Evolutionary conservation across 2,888 invertebrate genomes (phyloP), one percentile per base, ranked within the genome.

Genomic region (Drosophila ustulata): DNA sequence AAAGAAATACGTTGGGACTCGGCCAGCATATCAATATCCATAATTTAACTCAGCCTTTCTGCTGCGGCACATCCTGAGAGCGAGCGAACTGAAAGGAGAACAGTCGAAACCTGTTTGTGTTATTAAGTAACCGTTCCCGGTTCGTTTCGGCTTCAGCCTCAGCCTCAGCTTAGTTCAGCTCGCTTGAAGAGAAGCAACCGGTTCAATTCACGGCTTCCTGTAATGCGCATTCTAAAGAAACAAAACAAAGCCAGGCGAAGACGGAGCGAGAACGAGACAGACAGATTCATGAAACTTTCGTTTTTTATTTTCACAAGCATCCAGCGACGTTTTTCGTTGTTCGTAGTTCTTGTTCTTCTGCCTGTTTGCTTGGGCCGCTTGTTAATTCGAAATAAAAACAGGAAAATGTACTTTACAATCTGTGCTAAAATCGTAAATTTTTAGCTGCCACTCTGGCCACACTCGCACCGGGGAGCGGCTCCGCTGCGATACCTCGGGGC

Each of bases 401-500:
- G 88, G 89, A 88, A 88, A 89, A 88, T 88, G 84, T 89, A 88
- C 89, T 89, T 88, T 85, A 82, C 86, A 88, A 89, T 88, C 89
- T 90, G 90, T 88, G 89, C 89, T 89, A 89, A 84, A 89, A 90
- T 87, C 89, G 88, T 88, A 86, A 77, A 88, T 85, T 89, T 85
- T 80, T 81, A 80, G 71, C 80, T 83, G 71, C 59, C 72, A 75
- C 50, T 65, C 50, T 64, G 70, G 26, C 50, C 50, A 59, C 70
- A 72, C 77, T 72, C 30, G 6, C 85, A 75, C 18, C 18, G 63
- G 77, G 75, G 70, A 78, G 80, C 71, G 86, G 71, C 74, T 64
- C 37, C 4, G 34, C n/a, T 5, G 34, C n/a, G n/a, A 11, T 37
- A n/a, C 37, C 37, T 37, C n/a, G 37, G n/a, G 67, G 50, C 71